Base-by-base conservation (phyloP, 2,888 invertebrate genomes). In the Apamea sordens region DNA sequence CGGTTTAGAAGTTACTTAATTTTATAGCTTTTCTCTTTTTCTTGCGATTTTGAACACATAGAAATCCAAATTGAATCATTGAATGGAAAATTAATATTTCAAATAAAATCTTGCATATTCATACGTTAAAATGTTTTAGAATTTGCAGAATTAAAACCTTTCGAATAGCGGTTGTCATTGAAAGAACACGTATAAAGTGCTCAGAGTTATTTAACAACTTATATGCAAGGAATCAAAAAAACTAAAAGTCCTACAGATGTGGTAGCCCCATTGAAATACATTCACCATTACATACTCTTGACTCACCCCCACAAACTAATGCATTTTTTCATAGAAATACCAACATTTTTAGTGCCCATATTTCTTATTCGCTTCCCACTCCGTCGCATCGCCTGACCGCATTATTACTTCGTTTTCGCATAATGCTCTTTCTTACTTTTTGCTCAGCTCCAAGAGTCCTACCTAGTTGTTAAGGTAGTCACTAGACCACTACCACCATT, bases 1-100 rank as follows among this genome's bases (percentile, higher is more conserved):
- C 68, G 47, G 68, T 59, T 84, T 73, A 71, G 77, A 65, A 71
- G 32, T 32, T 18, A 56, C 64, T 73, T 53, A 32, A 21, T 47
- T 72, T 65, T 8, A 59, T 24, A 11, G n/a, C 0, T 61, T 80
- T 81, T 61, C 36, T 53, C 4, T 65, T 75, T 53, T 78, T n/a
- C 18, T 32, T 50, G 41, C 1, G 0, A 18, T 53, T 21, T 61
- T 24, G 5, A 24, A 10, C 11, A 1, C 5, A 2, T 32, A 63
- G 61, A 21, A 63, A 36, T 21, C 10, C 32, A 24, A 32, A 64
- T 6, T 64, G 13, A 36, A 36, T 36, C 4, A 36, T 36, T 6
- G 6, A 64, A 21, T 18, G 21, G 8, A 21, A 21, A 63, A 3
- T 18, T 21, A 21, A 32, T 63, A 56, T 61, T 7, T 15, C 2